These are phyloP conservation scores for Sclerodermus sp. DNA, from an alignment of 2,888 invertebrate species.

Conservation along the genomic window DNA sequence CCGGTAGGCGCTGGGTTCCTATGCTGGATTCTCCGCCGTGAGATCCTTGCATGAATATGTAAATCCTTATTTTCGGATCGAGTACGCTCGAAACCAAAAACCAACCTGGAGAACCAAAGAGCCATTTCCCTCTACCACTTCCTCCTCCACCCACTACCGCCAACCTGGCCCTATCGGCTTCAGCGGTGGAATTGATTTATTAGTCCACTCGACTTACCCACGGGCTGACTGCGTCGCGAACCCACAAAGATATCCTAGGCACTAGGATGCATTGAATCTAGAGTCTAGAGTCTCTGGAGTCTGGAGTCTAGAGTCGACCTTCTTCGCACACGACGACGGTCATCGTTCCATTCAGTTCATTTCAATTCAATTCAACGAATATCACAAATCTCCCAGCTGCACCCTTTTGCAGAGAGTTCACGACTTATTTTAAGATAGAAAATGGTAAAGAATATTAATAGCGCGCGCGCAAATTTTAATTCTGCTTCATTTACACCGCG, in stretches of 20 bases:
- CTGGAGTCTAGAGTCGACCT: too few relatives aligned
- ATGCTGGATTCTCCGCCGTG: constrained; percentile 38
- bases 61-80: constrained; percentile 58
- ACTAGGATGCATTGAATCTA: constrained; percentile 11
- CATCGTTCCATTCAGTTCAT: too few relatives aligned
- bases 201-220: constrained; percentile 38
- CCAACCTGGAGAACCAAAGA: constrained; percentile 44
- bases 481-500: too few relatives aligned
- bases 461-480: too few relatives aligned
- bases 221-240: constrained; percentile 11
- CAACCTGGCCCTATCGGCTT: constrained; percentile 28
- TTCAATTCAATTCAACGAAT: too few relatives aligned
- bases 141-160: constrained; percentile 5
- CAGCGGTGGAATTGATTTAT: constrained; percentile 53
- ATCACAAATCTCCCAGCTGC: too few relatives aligned
- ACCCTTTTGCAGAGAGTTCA: too few relatives aligned
- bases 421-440: too few relatives aligned
- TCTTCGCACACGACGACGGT: too few relatives aligned
- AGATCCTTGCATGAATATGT: constrained; percentile 56
- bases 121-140: constrained; percentile 10
- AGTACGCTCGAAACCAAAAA: constrained; percentile 56
- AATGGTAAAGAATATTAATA: too few relatives aligned
- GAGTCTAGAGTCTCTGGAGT: too few relatives aligned
- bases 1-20: constrained; percentile 36
- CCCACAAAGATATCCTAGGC: constrained; percentile 4